Percentiles rank a stretch among this genome's conserved stretches.
phyloP scores from a whole-genome alignment of 2,888 invertebrate genomes.

The Marronus borbonicus region DNA sequence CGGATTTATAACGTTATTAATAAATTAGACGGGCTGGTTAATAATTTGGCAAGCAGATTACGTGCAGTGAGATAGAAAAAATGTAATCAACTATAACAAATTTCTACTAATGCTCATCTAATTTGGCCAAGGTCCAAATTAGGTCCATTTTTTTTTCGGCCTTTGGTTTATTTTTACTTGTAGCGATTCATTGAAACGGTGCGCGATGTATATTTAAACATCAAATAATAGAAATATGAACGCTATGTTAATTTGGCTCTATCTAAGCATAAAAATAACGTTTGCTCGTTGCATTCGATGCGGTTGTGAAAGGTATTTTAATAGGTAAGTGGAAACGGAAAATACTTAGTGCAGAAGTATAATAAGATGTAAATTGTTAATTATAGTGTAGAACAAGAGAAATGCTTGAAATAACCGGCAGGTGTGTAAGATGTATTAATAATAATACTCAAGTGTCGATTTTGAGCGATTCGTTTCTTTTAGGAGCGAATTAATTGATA shows the following conservation, averaged over 20 bases:
- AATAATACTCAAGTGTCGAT: conserved; percentile 1
- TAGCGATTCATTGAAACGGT: neutral
- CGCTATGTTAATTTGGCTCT: conserved; percentile 33
- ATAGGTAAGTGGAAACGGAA: conserved; percentile 30
- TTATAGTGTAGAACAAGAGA: conserved; percentile 19
- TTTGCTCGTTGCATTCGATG: neutral
- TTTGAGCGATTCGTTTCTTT: neutral
- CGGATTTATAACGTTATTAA: conserved; percentile 28
- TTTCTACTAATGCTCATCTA: neutral
- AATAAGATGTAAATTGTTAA: conserved; percentile 37
- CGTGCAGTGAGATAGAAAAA: neutral
- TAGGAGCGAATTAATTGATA: neutral
- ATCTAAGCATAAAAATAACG: conserved; percentile 16
- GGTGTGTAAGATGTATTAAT: conserved; percentile 6
- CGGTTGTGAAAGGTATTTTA: conserved; percentile 28
- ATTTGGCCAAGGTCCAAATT: conserved; percentile 24
- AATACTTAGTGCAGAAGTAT: conserved; percentile 29
- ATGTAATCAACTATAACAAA: conserved; percentile 8
- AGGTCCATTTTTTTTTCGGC: neutral
- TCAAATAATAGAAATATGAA: conserved; percentile 25
- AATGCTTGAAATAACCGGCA: conserved; percentile 35
- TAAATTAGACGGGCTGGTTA: conserved; percentile 26
- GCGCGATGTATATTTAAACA: conserved; percentile 29
- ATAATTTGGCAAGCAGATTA: conserved; percentile 12
- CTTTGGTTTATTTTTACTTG: neutral